phyloP scores from a whole-genome alignment of 2,797 vertebrate species.

The Streptopelia turtur region DNA sequence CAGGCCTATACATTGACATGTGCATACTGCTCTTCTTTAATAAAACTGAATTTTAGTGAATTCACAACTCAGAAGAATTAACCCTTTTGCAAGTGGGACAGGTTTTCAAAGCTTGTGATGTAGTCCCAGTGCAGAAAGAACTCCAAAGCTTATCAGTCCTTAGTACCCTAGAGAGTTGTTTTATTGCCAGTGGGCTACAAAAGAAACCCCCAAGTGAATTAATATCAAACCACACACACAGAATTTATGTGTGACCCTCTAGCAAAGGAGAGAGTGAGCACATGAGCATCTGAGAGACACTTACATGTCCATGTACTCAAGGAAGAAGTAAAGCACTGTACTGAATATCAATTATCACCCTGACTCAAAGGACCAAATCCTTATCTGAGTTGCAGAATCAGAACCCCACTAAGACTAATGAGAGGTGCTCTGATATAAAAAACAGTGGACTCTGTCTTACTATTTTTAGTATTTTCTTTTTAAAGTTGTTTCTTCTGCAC shows the following conservation, averaged over 20 bases:
- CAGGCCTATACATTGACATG: background rate
- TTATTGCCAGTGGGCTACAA: background rate
- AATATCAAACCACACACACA: background rate
- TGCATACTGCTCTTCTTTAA: background rate
- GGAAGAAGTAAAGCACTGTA: background rate
- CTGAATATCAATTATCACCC: background rate
- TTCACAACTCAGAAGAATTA: background rate
- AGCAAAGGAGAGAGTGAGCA: background rate
- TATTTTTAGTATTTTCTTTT: background rate
- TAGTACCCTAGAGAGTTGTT: background rate
- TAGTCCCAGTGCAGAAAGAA: background rate
- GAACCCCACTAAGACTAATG: background rate
- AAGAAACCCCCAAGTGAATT: background rate
- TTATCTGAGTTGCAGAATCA: background rate
- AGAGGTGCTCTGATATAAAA: background rate
- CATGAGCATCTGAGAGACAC: background rate
- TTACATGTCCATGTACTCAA: background rate
- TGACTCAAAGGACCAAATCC: background rate
- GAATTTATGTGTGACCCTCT: background rate
- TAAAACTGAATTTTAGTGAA: background rate
- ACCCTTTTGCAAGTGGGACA: background rate
- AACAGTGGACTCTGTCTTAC: background rate
- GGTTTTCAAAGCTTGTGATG: background rate
- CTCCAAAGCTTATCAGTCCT: background rate
- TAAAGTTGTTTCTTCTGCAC: background rate